Base-by-base conservation (phyloP, 2,113 vertebrate species). In the Fregata magnificens region DNA sequence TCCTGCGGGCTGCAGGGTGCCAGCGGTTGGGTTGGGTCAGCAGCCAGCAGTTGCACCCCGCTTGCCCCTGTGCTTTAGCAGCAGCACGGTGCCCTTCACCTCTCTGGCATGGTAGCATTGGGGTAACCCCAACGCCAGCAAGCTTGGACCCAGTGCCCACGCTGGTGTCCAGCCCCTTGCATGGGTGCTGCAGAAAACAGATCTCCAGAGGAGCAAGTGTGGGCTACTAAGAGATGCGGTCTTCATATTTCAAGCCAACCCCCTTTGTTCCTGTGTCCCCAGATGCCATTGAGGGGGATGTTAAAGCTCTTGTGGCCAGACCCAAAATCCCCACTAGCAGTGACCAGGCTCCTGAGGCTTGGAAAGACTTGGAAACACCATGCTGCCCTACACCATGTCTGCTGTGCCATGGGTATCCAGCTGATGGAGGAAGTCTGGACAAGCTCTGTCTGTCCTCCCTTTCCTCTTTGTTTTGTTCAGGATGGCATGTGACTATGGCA, bases 71-170 rank as follows among this genome's bases (percentile, higher is more conserved):
- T 47, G 36, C 26, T 67, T 34, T 82, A 61, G 42, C 62, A 63
- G 62, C 49, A 50, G 20, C 0, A 0, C 1, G 0, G 6, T 45
- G 40, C 16, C 28, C 42, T 71, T 85, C 31, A 25, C 28, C 25
- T 71, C 29, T 28, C 12, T 4, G 0, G 6, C 2, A 1, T 42
- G 50, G 36, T 25, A 45, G 7, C 19, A 29, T 2, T 52, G 29
- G 21, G 12, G 29, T 42, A 34, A 26, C 8, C 6, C 7, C 61
- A 58, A 12, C 0, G 2, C 19, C 47, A 71, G 12, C 0, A 1
- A 58, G 17, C 34, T 85, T 6, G 5, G 17, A 38, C 29, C 25
- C 22, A 5, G 12, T 20, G 47, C 14, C 66, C 28, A 14, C 3
- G 1, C 11, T 66, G 19, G 22, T 87, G 32, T 63, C 25, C 13